Conservation (phyloP, 2,113 vertebrate genomes). For the Platysternon megacephalum region DNA sequence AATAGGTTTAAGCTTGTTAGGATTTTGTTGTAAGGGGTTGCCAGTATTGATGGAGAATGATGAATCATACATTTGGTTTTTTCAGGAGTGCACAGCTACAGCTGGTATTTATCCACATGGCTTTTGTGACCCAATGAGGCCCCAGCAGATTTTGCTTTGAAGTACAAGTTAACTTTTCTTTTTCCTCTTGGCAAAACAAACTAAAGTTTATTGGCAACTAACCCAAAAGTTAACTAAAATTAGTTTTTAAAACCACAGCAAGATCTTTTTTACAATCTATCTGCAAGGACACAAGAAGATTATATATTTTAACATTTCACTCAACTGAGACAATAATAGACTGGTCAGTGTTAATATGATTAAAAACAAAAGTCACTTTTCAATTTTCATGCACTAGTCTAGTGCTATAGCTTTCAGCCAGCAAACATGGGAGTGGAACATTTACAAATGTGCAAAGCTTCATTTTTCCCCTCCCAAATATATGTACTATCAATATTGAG, state of each 20-base stretch:
- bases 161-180: neutral
- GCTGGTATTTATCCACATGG: neutral
- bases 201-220: neutral
- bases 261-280: neutral
- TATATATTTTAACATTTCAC: neutral
- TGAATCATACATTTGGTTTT: neutral
- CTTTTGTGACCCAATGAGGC: neutral
- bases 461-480: neutral
- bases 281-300: neutral
- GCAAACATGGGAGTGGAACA: neutral
- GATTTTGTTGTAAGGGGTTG: neutral
- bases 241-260: neutral
- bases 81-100: rapidly evolving
- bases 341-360: too few relatives aligned
- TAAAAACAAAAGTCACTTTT: too few relatives aligned
- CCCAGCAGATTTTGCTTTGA: neutral
- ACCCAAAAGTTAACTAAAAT: neutral
- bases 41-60: neutral
- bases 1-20: neutral
- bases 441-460: neutral
- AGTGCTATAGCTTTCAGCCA: too few relatives aligned
- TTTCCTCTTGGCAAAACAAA: neutral
- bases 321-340: too few relatives aligned
- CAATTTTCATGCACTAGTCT: too few relatives aligned
- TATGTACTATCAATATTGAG: neutral